phyloP scores from a whole-genome alignment of 2,888 invertebrate genomes.

The Esperia sulphurella region DNA sequence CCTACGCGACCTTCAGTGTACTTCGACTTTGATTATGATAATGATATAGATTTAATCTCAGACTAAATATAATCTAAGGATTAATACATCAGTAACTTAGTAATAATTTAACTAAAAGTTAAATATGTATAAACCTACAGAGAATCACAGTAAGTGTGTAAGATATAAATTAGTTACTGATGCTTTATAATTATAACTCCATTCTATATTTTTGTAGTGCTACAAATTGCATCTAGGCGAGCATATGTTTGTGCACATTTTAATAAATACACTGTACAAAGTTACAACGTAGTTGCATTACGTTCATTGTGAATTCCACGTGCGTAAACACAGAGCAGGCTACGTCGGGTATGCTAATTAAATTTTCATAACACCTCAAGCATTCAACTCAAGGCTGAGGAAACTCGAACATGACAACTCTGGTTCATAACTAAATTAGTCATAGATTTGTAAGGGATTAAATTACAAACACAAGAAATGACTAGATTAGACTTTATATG shows the following conservation, averaged over 20 bases:
- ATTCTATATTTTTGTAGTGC: no score
- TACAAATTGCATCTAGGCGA: no score
- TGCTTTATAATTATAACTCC: no score
- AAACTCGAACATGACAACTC: slow-evolving; percentile 29
- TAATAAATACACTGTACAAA: slow-evolving; percentile 5
- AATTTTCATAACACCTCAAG: slow-evolving; percentile 44
- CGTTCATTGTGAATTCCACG: slow-evolving; percentile 38
- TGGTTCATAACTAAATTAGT: slow-evolving; percentile 4
- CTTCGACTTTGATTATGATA: no score
- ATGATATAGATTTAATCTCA: no score
- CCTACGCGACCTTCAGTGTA: no score
- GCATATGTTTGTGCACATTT: background rate
- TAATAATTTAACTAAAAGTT: no score
- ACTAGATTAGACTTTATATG: background rate
- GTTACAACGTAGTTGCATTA: slow-evolving; percentile 23
- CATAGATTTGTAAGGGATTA: background rate
- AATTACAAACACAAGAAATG: background rate
- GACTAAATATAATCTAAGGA: no score
- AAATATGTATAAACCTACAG: no score
- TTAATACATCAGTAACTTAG: no score
- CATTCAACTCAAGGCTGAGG: slow-evolving; percentile 37
- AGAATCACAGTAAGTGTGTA: no score
- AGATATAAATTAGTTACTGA: no score
- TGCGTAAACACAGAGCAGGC: slow-evolving; percentile 34
- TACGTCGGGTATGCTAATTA: slow-evolving; percentile 39